Evolutionary conservation across 1,140 invertebrate species (phyloP).

Genomic region (Andricus grossulariae): DNA sequence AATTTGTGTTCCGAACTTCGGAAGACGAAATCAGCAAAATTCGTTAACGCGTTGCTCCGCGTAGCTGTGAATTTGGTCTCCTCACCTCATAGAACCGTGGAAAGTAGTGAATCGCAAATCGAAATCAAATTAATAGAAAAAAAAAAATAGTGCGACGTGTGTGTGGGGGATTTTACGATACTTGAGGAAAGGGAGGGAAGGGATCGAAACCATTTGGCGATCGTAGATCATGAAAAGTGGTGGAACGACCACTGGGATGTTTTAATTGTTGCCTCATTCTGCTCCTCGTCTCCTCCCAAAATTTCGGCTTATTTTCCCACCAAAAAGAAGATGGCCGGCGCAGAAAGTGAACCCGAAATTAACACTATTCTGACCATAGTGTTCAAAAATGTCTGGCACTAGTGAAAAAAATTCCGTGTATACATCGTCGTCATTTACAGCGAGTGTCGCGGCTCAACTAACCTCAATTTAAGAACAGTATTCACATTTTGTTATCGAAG

Average conservation of each 20-base stretch:
- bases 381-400: neutral
- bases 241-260: neutral
- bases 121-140: constrained; percentile 1
- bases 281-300: neutral
- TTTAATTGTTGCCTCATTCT: constrained; percentile 16
- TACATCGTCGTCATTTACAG: neutral
- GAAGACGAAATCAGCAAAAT: constrained; percentile 17
- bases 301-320: constrained; percentile 19
- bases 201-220: neutral
- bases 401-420: neutral
- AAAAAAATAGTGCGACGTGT: neutral
- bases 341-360: constrained; percentile 6
- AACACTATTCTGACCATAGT: neutral
- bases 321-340: constrained; percentile 16
- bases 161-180: constrained; percentile 3
- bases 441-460: neutral
- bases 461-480: neutral
- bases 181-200: neutral
- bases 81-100: neutral
- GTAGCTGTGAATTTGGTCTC: neutral
- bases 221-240: constrained; percentile 2
- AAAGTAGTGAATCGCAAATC: neutral
- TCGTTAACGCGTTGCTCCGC: constrained; percentile 3
- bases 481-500: neutral
- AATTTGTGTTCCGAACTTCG: neutral